Evolutionary conservation across 2,113 vertebrate species (phyloP).

Genomic region (Platichthys flesus): DNA sequence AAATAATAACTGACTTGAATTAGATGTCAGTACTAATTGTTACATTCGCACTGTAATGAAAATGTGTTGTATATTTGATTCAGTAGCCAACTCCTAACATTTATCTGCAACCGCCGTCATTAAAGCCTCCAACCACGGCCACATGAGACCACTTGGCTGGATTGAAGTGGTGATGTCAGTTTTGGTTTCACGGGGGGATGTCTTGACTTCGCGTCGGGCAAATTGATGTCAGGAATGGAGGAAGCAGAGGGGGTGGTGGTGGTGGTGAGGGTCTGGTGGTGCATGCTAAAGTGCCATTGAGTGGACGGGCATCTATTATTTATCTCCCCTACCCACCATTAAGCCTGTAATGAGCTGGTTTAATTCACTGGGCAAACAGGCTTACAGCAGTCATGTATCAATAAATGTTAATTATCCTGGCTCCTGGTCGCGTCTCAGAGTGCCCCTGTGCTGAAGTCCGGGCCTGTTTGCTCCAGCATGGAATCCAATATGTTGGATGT

Average conservation of each 20-base stretch:
- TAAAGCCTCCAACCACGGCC: conserved; percentile 44
- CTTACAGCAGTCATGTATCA: conserved; percentile 82
- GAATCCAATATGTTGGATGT: conserved; percentile 75
- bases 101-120: conserved; percentile 32
- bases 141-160: conserved; percentile 61
- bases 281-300: conserved; percentile 76
- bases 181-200: conserved; percentile 64
- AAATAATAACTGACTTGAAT: neutral
- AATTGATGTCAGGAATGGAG: conserved; percentile 61
- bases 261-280: conserved; percentile 41
- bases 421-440: conserved; percentile 64
- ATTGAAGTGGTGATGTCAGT: conserved; percentile 64
- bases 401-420: conserved; percentile 81
- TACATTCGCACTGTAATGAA: neutral
- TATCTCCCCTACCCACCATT: conserved; percentile 77
- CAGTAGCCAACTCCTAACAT: conserved; percentile 11
- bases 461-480: conserved; percentile 66
- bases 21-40: conserved; percentile 1
- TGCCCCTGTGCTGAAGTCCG: conserved; percentile 42
- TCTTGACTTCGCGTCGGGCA: conserved; percentile 66
- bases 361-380: conserved; percentile 81
- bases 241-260: neutral
- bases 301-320: conserved; percentile 81
- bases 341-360: conserved; percentile 80
- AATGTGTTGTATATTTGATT: conserved; percentile 30